Percentiles rank a stretch among this genome's conserved stretches.
These are phyloP conservation scores for Anoplolepis gracilipes DNA, from an alignment of 1,140 invertebrate species.

Conservation along the genomic window DNA sequence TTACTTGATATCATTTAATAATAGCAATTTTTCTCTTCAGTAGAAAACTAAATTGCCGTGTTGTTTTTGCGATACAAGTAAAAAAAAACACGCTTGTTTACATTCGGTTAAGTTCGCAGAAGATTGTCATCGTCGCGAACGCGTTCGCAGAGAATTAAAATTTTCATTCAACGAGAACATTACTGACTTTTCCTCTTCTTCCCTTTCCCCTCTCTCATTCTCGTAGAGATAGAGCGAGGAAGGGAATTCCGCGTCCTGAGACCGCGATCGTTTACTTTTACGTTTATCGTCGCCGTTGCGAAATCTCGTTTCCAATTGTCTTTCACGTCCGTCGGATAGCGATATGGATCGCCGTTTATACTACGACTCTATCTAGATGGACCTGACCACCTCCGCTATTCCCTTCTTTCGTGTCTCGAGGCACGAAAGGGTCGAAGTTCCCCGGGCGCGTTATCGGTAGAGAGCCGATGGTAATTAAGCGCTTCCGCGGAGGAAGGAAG, in stretches of 20 bases:
- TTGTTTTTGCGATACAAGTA: slow-evolving; percentile 1
- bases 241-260: slow-evolving; percentile 56
- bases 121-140: neutral
- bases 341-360: slow-evolving; percentile 65
- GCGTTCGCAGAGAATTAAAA: slow-evolving; percentile 12
- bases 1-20: neutral
- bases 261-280: slow-evolving; percentile 69
- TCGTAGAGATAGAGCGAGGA: neutral
- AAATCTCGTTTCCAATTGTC: slow-evolving; percentile 73
- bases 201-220: no score
- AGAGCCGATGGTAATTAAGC: slow-evolving; percentile 65
- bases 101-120: neutral
- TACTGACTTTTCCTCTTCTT: neutral
- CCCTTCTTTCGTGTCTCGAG: neutral
- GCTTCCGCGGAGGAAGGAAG: slow-evolving; percentile 34
- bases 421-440: slow-evolving; percentile 32
- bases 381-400: slow-evolving; percentile 19
- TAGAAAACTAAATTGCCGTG: neutral
- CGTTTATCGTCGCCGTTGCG: slow-evolving; percentile 70
- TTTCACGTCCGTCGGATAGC: slow-evolving; percentile 48
- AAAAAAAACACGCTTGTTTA: neutral
- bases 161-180: slow-evolving; percentile 24
- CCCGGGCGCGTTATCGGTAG: slow-evolving; percentile 33
- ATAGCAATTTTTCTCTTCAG: neutral
- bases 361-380: slow-evolving; percentile 68